Evolutionary conservation across 2,113 vertebrate genomes (phyloP), one percentile per base, ranked within the genome.

Genomic region (Ammodytes marinus): DNA sequence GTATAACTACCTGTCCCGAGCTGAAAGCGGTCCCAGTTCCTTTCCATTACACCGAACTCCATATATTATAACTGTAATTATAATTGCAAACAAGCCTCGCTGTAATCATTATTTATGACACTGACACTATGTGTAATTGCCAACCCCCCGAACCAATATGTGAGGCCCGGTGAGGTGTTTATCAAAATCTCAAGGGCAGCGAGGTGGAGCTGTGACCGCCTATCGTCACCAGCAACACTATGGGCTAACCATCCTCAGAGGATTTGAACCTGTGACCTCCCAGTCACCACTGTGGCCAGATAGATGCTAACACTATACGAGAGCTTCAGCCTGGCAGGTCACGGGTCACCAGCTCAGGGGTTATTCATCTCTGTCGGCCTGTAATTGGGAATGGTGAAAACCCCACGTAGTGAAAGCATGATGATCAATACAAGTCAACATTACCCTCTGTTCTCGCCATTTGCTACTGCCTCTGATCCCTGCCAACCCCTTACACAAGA

Each of bases 21-120:
- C 67, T 89, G 80, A 90, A 82, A 69, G 60, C 69, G 53, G 90
- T 67, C 81, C 60, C 55, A 83, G 79, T 84, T 85, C 74, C 86
- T 92, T 93, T 93, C 83, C 86, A 71, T 89, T 84, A 83, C 67
- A 80, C 77, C 77, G 74, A 90, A 84, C 90, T 88, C 86, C 65
- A 82, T 90, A 92, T 78, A 93, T 93, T 90, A 93, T 80, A 87
- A 90, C 85, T 86, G 79, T 90, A 87, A 94, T 92, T 94, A 93
- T 80, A 91, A 89, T 88, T 94, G 88, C 92, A 90, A 93, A 91
- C 88, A 87, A 91, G 85, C 84, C 71, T 74, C 4, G 77, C 80
- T 79, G 71, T 89, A 91, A 92, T 90, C 80, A 89, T 93, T 90
- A 88, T 93, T 95, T 94, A 92, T 88, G 83, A 88, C 79, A 78